A percentile compares a stretch with the other conserved stretches of the same genome.
phyloP scores from a whole-genome alignment of 2,888 invertebrate species.

The Apoderus coryli region DNA sequence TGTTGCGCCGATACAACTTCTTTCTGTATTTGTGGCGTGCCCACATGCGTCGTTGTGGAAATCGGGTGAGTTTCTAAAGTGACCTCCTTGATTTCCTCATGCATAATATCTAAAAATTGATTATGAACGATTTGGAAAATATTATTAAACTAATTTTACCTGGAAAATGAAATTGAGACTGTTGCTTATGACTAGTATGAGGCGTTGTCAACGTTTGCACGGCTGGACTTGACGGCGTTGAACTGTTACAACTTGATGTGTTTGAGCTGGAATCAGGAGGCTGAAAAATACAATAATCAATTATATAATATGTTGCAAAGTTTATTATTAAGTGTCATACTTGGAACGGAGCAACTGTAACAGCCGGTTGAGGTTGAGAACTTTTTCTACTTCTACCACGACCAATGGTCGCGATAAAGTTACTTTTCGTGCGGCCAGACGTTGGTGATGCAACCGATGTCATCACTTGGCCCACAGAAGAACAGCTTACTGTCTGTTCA shows the following conservation, averaged over 20 bases:
- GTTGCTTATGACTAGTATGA: slow-evolving; percentile 29
- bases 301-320: slow-evolving; percentile 11
- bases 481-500: no score
- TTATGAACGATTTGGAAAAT: no score
- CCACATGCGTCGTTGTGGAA: slow-evolving; percentile 10
- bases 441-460: slow-evolving; percentile 39
- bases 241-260: slow-evolving; percentile 92
- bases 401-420: slow-evolving; percentile 28
- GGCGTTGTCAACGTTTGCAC: slow-evolving; percentile 35
- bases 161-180: slow-evolving; percentile 59
- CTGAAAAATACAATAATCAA: slow-evolving; percentile 28
- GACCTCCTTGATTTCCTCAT: slow-evolving; percentile 34
- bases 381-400: slow-evolving; percentile 33
- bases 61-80: slow-evolving; percentile 37
- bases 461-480: slow-evolving; percentile 21
- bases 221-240: slow-evolving; percentile 91
- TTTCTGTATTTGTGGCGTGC: slow-evolving; percentile 17
- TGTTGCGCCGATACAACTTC: slow-evolving; percentile 42
- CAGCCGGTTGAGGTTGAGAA: slow-evolving; percentile 40
- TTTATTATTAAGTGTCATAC: slow-evolving; percentile 29
- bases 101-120: slow-evolving; percentile 27
- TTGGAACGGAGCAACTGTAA: slow-evolving; percentile 41
- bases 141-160: no score
- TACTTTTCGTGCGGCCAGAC: slow-evolving; percentile 30
- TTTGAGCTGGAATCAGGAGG: slow-evolving; percentile 81